These are phyloP conservation scores for Bombus consobrinus DNA, from an alignment of 1,140 invertebrate species.

Conservation along the genomic window DNA sequence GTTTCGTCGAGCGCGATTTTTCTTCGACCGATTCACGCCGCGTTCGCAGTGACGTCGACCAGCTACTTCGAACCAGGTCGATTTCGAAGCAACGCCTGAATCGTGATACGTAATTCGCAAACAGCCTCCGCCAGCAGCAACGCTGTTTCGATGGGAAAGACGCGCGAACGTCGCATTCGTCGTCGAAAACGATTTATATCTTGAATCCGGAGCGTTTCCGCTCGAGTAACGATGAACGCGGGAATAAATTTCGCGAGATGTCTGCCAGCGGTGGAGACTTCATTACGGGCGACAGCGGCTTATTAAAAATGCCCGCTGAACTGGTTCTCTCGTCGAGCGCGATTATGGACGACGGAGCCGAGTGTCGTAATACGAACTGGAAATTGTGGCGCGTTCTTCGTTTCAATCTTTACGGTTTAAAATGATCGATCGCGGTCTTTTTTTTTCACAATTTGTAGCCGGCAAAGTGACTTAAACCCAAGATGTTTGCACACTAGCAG, in stretches of 20 bases:
- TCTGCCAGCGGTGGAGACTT: neutral
- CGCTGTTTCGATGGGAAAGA: neutral
- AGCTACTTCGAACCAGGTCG: too few relatives aligned
- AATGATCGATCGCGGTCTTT: neutral
- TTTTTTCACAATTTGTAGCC: neutral
- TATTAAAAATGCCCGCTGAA: neutral
- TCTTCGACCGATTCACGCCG: neutral
- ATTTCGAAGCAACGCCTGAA: too few relatives aligned
- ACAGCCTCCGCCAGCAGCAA: too few relatives aligned
- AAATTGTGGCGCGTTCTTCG: neutral
- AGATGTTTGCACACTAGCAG: too few relatives aligned
- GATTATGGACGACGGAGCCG: neutral
- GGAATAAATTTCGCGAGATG: neutral
- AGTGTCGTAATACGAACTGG: neutral
- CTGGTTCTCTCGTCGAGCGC: neutral
- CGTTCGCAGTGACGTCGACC: too few relatives aligned
- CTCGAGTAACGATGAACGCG: neutral
- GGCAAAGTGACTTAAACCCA: too few relatives aligned
- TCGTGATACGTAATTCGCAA: neutral
- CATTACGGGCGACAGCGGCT: neutral
- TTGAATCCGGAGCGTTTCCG: neutral
- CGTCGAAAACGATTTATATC: neutral
- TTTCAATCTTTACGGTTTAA: neutral
- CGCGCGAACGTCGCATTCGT: neutral
- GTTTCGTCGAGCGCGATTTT: neutral